Evolutionary conservation across 2,888 invertebrate genomes (phyloP).

Genomic region (Kuschelorhynchus macadamiae): DNA sequence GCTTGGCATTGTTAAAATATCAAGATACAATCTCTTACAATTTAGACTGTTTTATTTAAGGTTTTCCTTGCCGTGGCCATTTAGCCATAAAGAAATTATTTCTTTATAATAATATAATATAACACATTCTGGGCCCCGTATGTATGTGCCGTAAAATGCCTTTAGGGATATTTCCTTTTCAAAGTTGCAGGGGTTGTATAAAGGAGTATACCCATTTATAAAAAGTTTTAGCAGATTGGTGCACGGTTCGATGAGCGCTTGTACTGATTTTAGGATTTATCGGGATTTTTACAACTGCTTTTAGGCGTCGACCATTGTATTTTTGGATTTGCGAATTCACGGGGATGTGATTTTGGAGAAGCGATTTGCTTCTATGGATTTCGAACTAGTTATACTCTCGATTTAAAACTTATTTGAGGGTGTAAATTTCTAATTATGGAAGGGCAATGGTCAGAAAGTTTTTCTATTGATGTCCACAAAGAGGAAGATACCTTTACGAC

Average conservation of each 20-base stretch:
- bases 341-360: slow-evolving; percentile 56
- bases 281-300: slow-evolving; percentile 56
- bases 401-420: slow-evolving; percentile 60
- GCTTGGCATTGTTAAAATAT: slow-evolving; percentile 62
- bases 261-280: slow-evolving; percentile 55
- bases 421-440: slow-evolving; percentile 56
- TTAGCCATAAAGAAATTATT: slow-evolving; percentile 69
- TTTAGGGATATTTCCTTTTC: slow-evolving; percentile 53
- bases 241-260: slow-evolving; percentile 51
- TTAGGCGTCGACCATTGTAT: slow-evolving; percentile 49
- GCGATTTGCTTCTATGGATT: slow-evolving; percentile 53
- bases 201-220: slow-evolving; percentile 48
- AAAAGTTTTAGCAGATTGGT: slow-evolving; percentile 41
- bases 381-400: slow-evolving; percentile 55
- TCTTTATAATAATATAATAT: slow-evolving; percentile 69
- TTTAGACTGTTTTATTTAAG: slow-evolving; percentile 63
- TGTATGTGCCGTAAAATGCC: slow-evolving; percentile 54
- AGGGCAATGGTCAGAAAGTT: slow-evolving; percentile 44
- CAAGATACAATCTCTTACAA: slow-evolving; percentile 66
- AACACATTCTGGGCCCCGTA: slow-evolving; percentile 63
- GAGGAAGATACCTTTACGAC: too few species aligned
- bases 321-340: slow-evolving; percentile 57
- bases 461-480: slow-evolving; percentile 20
- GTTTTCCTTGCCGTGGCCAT: slow-evolving; percentile 65
- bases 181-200: slow-evolving; percentile 38